Evolutionary conservation across 2,888 invertebrate species (phyloP).

Genomic region (Pomacea canaliculata): DNA sequence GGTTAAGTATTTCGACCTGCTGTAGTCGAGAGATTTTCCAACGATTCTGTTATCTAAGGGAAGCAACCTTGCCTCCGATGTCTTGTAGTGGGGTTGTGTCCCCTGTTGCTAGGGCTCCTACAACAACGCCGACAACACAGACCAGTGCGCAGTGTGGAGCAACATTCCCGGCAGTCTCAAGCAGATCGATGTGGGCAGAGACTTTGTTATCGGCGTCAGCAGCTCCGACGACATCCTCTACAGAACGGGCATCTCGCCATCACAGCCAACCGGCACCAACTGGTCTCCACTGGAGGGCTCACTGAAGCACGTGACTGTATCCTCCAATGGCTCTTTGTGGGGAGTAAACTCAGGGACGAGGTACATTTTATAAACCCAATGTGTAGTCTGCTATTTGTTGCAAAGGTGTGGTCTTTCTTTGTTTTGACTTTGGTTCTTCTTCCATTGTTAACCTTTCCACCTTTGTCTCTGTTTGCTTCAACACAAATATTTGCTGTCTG

Average conservation of each 20-base stretch:
- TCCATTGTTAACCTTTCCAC: too few species aligned
- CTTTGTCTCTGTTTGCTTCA: too few species aligned
- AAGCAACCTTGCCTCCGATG: too few species aligned
- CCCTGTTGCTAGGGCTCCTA: neutral
- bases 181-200: neutral
- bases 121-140: neutral
- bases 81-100: too few species aligned
- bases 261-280: neutral
- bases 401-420: too few species aligned
- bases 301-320: conserved; percentile 5
- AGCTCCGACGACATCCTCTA: neutral
- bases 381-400: too few species aligned
- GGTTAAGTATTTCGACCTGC: too few species aligned
- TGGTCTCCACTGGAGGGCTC: neutral
- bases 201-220: neutral
- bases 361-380: too few species aligned
- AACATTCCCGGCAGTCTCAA: neutral
- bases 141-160: neutral
- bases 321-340: neutral
- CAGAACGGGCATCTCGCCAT: neutral
- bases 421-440: too few species aligned
- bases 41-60: too few species aligned
- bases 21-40: too few species aligned
- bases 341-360: neutral
- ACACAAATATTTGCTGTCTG: too few species aligned